Percentiles rank a stretch among this genome's conserved stretches.
These are phyloP conservation scores for Triplophysa rosa DNA, from an alignment of 2,113 vertebrate species.

Conservation along the genomic window DNA sequence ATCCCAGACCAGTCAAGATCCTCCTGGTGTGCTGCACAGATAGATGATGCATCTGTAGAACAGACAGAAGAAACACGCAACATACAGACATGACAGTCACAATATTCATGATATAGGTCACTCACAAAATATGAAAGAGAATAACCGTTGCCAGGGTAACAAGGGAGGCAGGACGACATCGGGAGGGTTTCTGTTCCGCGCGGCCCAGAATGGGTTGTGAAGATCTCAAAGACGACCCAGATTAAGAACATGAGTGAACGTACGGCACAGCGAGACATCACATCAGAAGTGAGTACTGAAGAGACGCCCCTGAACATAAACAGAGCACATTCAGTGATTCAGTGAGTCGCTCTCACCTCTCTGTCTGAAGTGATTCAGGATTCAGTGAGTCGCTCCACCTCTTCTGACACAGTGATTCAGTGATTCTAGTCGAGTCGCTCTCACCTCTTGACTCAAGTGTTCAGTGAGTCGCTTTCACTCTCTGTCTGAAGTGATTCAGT, in stretches of 20 bases:
- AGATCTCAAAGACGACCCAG: conserved; percentile 96
- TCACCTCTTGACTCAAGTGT: too few species aligned
- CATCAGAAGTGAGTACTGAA: conserved; percentile 80
- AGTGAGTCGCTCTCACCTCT: too few species aligned
- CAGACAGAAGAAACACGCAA: neutral
- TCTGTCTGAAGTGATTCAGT: conserved; percentile 77
- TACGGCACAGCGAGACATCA: conserved; percentile 88
- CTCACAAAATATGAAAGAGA: conserved; percentile 93
- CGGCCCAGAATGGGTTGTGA: conserved; percentile 92
- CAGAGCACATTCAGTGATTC: neutral
- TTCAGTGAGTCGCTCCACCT: conserved; percentile 56
- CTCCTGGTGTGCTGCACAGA: conserved; percentile 83
- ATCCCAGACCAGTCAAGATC: conserved; percentile 77
- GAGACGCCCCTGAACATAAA: conserved; percentile 77
- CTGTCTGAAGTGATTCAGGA: neutral
- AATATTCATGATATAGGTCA: neutral
- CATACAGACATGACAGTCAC: neutral
- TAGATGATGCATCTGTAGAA: conserved; percentile 87
- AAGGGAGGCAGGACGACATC: conserved; percentile 86
- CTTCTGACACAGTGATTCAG: conserved; percentile 77
- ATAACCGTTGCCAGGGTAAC: conserved; percentile 80
- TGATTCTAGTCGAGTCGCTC: too few species aligned
- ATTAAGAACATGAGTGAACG: conserved; percentile 89
- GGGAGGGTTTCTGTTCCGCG: conserved; percentile 88
- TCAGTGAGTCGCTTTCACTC: conserved; percentile 56